Evolutionary conservation across 2,888 invertebrate genomes (phyloP), one percentile per base, ranked within the genome.

Genomic region (Athalia circularis): DNA sequence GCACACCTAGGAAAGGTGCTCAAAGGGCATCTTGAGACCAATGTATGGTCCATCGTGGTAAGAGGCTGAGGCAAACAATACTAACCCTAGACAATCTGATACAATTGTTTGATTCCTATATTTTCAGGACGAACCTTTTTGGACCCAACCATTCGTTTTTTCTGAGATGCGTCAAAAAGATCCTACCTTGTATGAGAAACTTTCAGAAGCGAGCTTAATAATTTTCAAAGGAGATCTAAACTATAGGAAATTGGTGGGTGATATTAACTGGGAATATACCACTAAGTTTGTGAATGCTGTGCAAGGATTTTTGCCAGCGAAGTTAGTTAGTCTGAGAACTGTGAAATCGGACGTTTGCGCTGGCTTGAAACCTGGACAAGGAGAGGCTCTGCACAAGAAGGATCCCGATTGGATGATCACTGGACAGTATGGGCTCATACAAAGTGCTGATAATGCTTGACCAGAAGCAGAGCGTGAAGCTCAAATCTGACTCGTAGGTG

Each of bases 221-320:
- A 92, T 99, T 84, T 97, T 98, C 88, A 99, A 99, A 90, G 95
- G 99, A 0, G 99, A 99, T 90, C 92, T 99, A 7, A 99, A 99
- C 91, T 99, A 99, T 89, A 92, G 99, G 62, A 99, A 99, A 91
- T 91, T 99, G 76, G 91, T 97, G 64, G 96, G 95, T 0, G 99
- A 99, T 87, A 93, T 93, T 79, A 95, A 96, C 82, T 98, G 98
- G 95, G 92, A 93, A 50, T 93, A 93, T 0, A 93, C 93, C 0
- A 94, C 94, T 2, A 88, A 93, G 0, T 95, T 98, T 84, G 91
- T 92, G 43, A 87, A 90, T 3, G 93, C 95, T 0, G 97, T 29
- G 29, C 29, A 29, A 29, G 29, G 29, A 29, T 29, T 29, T 29
- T 29, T 29, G 29, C 29, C 29, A 29, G 29, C 29, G 0, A 95